Conservation (phyloP, 30 jellyfish, hydroid and myxozoan genomes). For the Aurelia sp. region DNA sequence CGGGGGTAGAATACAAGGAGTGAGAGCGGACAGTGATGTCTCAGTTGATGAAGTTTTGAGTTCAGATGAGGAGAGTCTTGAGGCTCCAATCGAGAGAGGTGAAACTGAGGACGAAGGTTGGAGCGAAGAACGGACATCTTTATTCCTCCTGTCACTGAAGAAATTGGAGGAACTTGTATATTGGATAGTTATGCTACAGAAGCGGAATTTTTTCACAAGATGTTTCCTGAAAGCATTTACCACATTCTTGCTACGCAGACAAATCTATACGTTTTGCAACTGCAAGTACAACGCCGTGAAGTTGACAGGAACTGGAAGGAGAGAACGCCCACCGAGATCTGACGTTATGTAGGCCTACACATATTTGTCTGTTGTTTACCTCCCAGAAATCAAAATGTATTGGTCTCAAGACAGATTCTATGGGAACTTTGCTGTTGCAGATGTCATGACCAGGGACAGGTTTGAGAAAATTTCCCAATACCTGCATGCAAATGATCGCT, state of each 20-base stretch:
- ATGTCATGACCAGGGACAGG: constrained; percentile 22
- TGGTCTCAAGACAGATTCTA: constrained; percentile 20
- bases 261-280: constrained; percentile 22
- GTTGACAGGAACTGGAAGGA: constrained; percentile 17
- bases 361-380: constrained; percentile 7
- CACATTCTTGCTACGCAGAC: neutral
- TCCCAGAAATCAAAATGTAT: constrained; percentile 30
- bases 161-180: neutral
- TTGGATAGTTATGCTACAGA: neutral
- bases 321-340: constrained; percentile 17
- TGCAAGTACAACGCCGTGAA: constrained; percentile 3
- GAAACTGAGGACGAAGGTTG: too few species aligned
- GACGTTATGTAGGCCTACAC: constrained; percentile 1
- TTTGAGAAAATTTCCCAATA: constrained; percentile 37
- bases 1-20: too few species aligned
- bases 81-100: too few species aligned
- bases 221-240: constrained; percentile 8
- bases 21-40: too few species aligned
- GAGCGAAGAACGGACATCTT: neutral
- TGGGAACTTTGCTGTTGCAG: constrained; percentile 29
- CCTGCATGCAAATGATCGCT: constrained; percentile 30
- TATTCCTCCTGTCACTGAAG: neutral
- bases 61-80: too few species aligned
- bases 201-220: constrained; percentile 1
- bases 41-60: too few species aligned